Evolutionary conservation across 2,888 invertebrate genomes (phyloP), one percentile per base, ranked within the genome.

Genomic region (Nomada hirtipes): DNA sequence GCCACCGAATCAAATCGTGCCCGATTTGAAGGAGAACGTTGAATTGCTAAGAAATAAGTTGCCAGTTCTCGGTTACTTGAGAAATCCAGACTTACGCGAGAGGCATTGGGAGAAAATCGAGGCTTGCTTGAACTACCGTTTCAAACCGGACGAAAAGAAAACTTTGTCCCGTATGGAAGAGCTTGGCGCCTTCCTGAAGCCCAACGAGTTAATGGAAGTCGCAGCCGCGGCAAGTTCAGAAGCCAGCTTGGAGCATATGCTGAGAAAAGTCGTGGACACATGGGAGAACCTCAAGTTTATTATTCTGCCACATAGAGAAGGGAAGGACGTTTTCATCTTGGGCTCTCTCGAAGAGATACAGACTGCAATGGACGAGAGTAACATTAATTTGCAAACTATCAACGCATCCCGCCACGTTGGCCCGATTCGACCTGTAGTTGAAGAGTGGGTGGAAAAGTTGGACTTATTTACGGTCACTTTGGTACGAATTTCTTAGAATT

Each of bases 151-250:
- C 44, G 96, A 96, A 87, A 95, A 94, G 11, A 90, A 97, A 26
- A 97, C 96, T 0, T 94, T 98, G 20, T 95, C 95, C 18, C 94
- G 96, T 36, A 95, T 98, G 64, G 97, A 97, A 79, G 95, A 96
- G 0, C 94, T 97, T 4, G 95, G 96, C n/a, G 97, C 96, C 0
- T 98, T 98, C 93, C 95, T 96, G 67, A 96, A 96, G 89, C 95
- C 96, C 0, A 96, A 96, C 13, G 96, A 96, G 82, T 93, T 98
- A 20, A 97, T 97, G 96, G 98, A 98, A 91, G 96, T 98, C 11
- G 97, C 98, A 0, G 97, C 97, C 0, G 97, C 98, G 92, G 98
- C 98, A 0, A 98, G 97, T 88, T 98, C 98, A 2, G 98, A 98
- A 92, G 96, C 97, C 4, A 96, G 97, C 9, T 95, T 98, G 15